These are phyloP conservation scores for Hydrolagus colliei DNA, from an alignment of 2,797 vertebrate species.

Conservation along the genomic window DNA sequence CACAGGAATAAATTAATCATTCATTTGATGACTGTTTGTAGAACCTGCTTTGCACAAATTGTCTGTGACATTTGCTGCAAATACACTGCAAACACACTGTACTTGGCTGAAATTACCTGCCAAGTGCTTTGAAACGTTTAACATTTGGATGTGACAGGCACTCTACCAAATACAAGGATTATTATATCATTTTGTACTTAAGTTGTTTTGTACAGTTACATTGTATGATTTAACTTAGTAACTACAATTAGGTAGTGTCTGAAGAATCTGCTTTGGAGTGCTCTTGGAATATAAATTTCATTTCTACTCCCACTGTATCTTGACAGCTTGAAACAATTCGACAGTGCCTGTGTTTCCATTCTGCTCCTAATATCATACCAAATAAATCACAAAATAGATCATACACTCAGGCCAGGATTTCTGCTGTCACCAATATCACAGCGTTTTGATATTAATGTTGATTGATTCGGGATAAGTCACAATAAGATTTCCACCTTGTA, in stretches of 20 bases:
- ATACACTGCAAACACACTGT: too few species aligned
- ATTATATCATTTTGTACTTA: too few species aligned
- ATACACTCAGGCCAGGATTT: not conserved
- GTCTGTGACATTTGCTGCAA: too few species aligned
- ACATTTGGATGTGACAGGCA: too few species aligned
- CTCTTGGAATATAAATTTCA: not conserved
- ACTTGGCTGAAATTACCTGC: too few species aligned
- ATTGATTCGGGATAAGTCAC: not conserved
- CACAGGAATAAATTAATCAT: too few species aligned
- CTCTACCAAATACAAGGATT: too few species aligned
- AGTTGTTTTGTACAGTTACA: too few species aligned
- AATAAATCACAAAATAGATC: not conserved
- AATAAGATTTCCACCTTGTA: not conserved
- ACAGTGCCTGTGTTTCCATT: not conserved
- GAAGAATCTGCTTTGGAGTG: not conserved
- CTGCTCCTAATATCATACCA: not conserved
- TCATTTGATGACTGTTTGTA: too few species aligned
- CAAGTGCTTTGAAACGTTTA: too few species aligned
- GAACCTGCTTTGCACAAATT: too few species aligned
- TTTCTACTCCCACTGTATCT: not conserved
- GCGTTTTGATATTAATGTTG: not conserved
- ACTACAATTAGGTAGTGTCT: not conserved
- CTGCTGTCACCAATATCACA: not conserved
- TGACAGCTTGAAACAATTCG: too few species aligned
- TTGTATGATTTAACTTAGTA: not conserved